phyloP scores from a whole-genome alignment of 1,140 invertebrate species.

The Neodiprion fabricii region DNA sequence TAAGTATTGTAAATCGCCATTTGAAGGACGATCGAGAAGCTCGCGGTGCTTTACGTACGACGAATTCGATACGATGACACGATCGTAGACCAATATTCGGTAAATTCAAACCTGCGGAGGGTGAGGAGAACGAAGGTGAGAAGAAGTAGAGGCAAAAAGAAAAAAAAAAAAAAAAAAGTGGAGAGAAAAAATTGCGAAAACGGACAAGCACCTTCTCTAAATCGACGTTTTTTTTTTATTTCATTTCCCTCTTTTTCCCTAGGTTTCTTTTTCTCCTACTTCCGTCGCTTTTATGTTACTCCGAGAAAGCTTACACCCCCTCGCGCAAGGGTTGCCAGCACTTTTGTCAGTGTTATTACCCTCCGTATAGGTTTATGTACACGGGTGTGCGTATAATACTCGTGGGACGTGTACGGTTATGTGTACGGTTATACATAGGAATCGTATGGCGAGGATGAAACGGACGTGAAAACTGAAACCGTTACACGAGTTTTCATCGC shows the following conservation, averaged over 20 bases:
- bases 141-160: not conserved
- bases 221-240: not conserved
- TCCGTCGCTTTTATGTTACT: not conserved
- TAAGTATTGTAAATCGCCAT: too few species aligned
- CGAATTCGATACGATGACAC: too few species aligned
- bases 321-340: conserved; percentile 1
- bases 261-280: not conserved
- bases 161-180: not conserved
- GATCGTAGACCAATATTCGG: too few species aligned
- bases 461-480: too few species aligned
- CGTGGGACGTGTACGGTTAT: not conserved
- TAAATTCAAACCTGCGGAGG: not conserved
- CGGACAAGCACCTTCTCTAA: not conserved
- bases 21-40: too few species aligned
- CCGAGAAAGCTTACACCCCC: not conserved
- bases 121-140: not conserved
- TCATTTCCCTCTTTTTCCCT: not conserved
- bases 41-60: too few species aligned
- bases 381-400: not conserved
- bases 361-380: not conserved
- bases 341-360: not conserved
- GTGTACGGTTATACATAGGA: too few species aligned
- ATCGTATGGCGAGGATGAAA: too few species aligned
- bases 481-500: too few species aligned
- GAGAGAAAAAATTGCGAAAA: not conserved